Percentiles rank a stretch among this genome's conserved stretches.
These are phyloP conservation scores for Araneus ventricosus DNA, from an alignment of 1,140 invertebrate species.

Conservation along the genomic window DNA sequence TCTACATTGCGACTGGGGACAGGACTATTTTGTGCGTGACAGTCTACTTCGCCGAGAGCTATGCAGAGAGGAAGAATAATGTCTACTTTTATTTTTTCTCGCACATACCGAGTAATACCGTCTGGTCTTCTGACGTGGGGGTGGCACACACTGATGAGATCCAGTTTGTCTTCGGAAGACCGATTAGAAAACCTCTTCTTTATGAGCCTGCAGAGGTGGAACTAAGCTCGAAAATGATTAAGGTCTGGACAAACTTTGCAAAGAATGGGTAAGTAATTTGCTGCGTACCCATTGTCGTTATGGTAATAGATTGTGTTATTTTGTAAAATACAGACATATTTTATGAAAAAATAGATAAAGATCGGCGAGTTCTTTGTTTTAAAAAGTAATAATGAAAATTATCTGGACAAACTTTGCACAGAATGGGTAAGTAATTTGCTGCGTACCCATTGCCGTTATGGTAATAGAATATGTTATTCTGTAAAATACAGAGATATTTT, in stretches of 20 bases:
- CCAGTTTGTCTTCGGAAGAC: slow-evolving; percentile 76
- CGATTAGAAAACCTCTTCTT: slow-evolving; percentile 37
- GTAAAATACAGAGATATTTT: no score
- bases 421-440: no score
- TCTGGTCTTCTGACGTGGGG: slow-evolving; percentile 67
- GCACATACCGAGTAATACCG: slow-evolving; percentile 57
- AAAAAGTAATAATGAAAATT: no score
- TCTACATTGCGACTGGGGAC: no score
- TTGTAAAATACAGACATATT: no score
- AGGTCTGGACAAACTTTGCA: slow-evolving; percentile 74
- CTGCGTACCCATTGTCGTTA: no score
- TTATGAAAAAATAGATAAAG: no score
- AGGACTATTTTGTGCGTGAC: neutral
- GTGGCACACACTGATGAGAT: slow-evolving; percentile 73
- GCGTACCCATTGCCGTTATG: no score
- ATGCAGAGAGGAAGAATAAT: neutral
- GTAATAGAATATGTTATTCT: no score
- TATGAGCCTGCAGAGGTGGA: slow-evolving; percentile 54
- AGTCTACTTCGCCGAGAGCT: neutral
- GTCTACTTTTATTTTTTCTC: slow-evolving; percentile 76
- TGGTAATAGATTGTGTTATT: no score
- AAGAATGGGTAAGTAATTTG: slow-evolving; percentile 71
- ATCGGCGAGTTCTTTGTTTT: no score
- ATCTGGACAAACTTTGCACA: no score
- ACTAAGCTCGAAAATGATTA: slow-evolving; percentile 64